Evolutionary conservation across 2,113 vertebrate species (phyloP), one percentile per base, ranked within the genome.

Genomic region (Oriolus oriolus): DNA sequence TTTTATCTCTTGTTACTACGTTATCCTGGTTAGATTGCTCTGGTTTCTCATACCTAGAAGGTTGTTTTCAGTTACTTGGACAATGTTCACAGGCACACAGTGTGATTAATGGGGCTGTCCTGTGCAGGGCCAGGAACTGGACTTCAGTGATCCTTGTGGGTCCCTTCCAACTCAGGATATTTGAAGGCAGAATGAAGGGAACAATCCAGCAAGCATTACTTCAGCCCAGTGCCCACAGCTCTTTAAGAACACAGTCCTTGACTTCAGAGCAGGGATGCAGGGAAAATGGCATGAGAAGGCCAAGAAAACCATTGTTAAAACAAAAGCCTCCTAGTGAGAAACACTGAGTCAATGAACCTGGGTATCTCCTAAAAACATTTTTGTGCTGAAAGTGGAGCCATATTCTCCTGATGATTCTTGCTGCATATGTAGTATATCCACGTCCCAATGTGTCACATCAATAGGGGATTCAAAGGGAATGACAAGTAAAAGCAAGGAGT

Each of bases 401-500:
- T 57, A 44, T n/a, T 63, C 56, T 93, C 50, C 50, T 31, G 42
- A 63, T 71, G 83, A 89, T 57, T 94, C 28, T 30, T 57, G 56
- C 73, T 94, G 86, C 86, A 87, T 94, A 88, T 81, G 69, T 52
- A 89, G 56, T 60, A 19, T 78, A 64, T 71, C 73, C 96, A 73
- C 12, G 3, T 73, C 73, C 80, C 45, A 18, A 5, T 5, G 61
- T 96, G 90, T 78, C 93, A 82, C 85, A 73, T 93, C 95, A 84
- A 20, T 64, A 90, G 69, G 61, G 42, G 49, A 87, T 76, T 92
- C 80, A 87, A 93, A 96, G 56, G 56, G 82, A 95, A 70, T 61
- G 82, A 90, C 87, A 81, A 95, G 88, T 54, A 82, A 82, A 91
- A 90, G 87, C 78, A 64, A 81, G 31, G 65, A 87, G 73, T 88